Evolutionary conservation across 2,113 vertebrate genomes (phyloP), one percentile per base, ranked within the genome.

Genomic region (Leucopternis melanops): DNA sequence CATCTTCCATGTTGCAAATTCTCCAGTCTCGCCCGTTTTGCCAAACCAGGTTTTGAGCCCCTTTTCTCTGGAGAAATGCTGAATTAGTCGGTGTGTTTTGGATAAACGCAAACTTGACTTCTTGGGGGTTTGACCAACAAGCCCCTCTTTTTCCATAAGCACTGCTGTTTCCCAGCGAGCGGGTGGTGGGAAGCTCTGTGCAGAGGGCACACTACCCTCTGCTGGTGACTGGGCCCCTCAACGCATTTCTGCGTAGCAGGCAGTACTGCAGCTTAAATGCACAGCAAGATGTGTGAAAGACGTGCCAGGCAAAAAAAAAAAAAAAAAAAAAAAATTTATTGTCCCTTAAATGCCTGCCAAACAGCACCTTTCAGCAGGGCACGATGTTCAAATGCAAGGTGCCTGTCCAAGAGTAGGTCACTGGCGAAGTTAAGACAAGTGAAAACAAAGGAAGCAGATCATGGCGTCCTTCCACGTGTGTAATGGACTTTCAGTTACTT

Each of bases 71-170:
- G 61, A 73, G 61, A 36, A 63, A 22, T 42, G 18, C 9, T 3
- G 25, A 26, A 13, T 61, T 55, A 40, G 34, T 22, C 25, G 20
- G 9, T 2, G 1, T 36, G 18, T 44, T 69, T 66, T 50, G 13
- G 22, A 32, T 61, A 55, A 86, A 79, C 4, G 3, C 9, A 67
- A 44, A 59, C 55, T 57, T 75, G 15, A 27, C 21, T 59, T 58
- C 26, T 22, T 61, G 62, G 9, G 9, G 9, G 9, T n/a, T 27
- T 84, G 79, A 45, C 25, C 3, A n/a, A 73, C 86, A 52, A 54
- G 18, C 18, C 4, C 0, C 0, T 0, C 19, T 54, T 45, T 3
- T 36, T 29, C 22, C 27, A 1, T 12, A 15, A 61, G 13, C 20
- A 2, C 7, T 20, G 55, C n/a, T 44, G 0, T 71, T 83, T 82